Base-by-base conservation (phyloP, 2,888 invertebrate species). In the Scrobipalpa atriplicella region DNA sequence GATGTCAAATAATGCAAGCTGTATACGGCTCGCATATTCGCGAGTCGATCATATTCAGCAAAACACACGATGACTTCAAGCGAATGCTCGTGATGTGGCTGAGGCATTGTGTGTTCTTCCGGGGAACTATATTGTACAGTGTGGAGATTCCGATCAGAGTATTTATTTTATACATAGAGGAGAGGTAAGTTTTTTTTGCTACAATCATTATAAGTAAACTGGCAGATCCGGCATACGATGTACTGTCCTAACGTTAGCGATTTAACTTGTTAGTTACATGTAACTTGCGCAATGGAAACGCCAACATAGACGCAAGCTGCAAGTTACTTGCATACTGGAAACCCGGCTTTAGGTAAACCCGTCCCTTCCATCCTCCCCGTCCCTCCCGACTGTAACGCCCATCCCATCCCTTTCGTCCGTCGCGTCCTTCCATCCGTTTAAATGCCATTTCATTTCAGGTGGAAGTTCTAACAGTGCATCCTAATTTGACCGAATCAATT, bases 111-210 rank as follows among this genome's bases (percentile, higher is more conserved):
- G 90, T 93, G 0, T 94, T 93, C 76, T 94, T 93, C 70, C 90
- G 93, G 92, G 93, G 3, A 93, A 94, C 76, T 93, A 93, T 66
- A 93, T 94, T 11, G 93, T 94, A 10, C 93, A 94, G 71, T 87
- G 90, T 47, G 93, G 94, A 0, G 93, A 94, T 73, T 90, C 93
- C 0, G 92, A 94, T 72, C 93, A 93, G 69, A 90, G 92, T 67
- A 93, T 94, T 79, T 94, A 94, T 72, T 94, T 94, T 67, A 93
- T 94, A 78, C 93, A 94, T 72, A 83, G 90, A 72, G 94, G 94
- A 70, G 91, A 93, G 83, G 93, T 93, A 74, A 73, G 73, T 9
- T 9, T n/a, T n/a, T n/a, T n/a, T n/a, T n/a, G n/a, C n/a, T n/a
- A n/a, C n/a, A n/a, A n/a, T n/a, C n/a, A n/a, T n/a, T n/a, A 7